Evolutionary conservation across 2,113 vertebrate genomes (phyloP), one percentile per base, ranked within the genome.

Genomic region (Pelvicachromis taeniatus): DNA sequence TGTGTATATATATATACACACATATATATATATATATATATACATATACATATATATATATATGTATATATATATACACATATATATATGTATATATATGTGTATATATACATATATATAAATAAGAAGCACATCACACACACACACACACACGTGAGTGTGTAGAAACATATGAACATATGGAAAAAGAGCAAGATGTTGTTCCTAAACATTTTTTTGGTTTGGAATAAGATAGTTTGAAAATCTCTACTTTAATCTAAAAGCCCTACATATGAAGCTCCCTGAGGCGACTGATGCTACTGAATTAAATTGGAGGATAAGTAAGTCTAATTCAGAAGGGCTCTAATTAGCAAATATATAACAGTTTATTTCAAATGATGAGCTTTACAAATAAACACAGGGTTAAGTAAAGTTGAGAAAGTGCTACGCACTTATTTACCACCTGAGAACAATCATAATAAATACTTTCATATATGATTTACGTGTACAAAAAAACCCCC

Each of bases 401-500:
- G 9, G 50, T 58, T 17, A 53, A 56, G 19, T 54, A 6, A 29
- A 21, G 4, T 40, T 3, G 1, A 73, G 50, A 86, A 85, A 82
- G 83, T 82, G 59, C 75, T 86, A 82, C 61, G 17, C 70, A 75
- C 54, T 78, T 61, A 31, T 82, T 78, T 88, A 91, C 77, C 88
- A 23, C 26, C 17, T 5, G 6, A 82, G 65, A 89, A 77, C 81
- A 55, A 77, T 10, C 17, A 73, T 33, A 35, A 83, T 77, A 61
- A 50, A 84, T 53, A 4, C 3, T 45, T 31, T n/a, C 29, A 45
- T 17, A 19, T 33, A 12, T 1, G 3, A 42, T 88, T 53, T 78
- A 87, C 33, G 35, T 54, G 73, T 93, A 87, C 81, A 93, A 91
- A 93, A 92, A 75, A 0, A 38, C 3, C 45, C 26, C 29, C 29